Base-by-base conservation (phyloP, 1,140 invertebrate genomes). In the Telenomus remus region DNA sequence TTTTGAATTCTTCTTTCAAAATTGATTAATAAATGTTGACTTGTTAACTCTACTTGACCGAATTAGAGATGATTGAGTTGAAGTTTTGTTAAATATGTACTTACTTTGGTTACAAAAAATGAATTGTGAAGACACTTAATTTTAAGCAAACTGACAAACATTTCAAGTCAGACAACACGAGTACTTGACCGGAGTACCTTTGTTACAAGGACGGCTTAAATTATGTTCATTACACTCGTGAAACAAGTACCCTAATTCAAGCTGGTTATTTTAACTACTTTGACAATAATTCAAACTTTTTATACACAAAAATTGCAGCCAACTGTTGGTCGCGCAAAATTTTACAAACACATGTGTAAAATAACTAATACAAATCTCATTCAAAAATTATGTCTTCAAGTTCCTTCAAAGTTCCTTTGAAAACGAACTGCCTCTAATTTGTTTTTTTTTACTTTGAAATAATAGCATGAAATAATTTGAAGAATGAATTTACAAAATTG, bases 181-280 rank as follows among this genome's bases (percentile, higher is more conserved):
- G 49, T 50, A 61, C 55, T 69, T 60, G 49, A 60, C 65, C 49
- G 12, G n/a, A 69, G 55, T 69, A 49, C 55, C 64, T 59, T 68
- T 68, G 54, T 68, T 51, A 53, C 48, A 37, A 59, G 46, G 55
- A 59, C 54, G 51, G 59, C 54, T 59, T 59, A 53, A 68, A 59
- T 68, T 68, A 68, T 59, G 54, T 53, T 68, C 48, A 59, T 51
- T 68, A 48, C 34, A 53, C 64, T 59, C 44, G 14, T 35, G 10
- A 37, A 66, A 48, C 61, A 55, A 59, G 47, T 53, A 19, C 37
- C 27, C 50, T 57, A 56, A 57, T 65, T 63, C 59, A 63, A 53
- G 42, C 34, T 14, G 44, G 37, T 11, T 5, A 39, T 39, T 39
- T 9, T 39, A 39, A 39, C n/a, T 11, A 39, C 37, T 11, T 39